Evolutionary conservation across 2,113 vertebrate species (phyloP).

Genomic region (Pollimyrus isidori): DNA sequence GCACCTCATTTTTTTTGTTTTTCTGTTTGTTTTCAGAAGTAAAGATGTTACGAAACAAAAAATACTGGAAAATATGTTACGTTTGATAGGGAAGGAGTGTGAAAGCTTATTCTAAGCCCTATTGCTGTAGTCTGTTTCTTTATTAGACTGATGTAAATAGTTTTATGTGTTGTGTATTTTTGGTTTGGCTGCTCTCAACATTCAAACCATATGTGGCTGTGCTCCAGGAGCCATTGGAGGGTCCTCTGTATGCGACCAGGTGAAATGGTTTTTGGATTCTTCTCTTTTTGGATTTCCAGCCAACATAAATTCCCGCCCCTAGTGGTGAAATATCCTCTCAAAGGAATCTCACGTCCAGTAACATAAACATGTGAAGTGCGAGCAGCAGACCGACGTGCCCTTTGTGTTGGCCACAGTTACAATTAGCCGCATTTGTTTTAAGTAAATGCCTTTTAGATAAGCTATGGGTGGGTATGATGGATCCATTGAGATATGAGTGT

Average conservation of each 20-base stretch:
- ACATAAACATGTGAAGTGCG: background rate
- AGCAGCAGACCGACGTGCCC: background rate
- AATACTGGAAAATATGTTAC: background rate
- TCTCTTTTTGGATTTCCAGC: conserved; percentile 37
- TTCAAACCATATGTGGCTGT: background rate
- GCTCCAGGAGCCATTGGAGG: background rate
- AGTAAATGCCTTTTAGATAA: background rate
- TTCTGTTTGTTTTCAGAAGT: background rate
- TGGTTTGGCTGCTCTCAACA: background rate
- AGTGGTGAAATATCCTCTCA: conserved; percentile 3
- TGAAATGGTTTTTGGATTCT: conserved; percentile 1
- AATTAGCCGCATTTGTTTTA: background rate
- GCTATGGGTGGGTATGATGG: background rate
- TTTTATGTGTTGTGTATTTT: background rate
- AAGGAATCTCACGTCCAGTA: conserved; percentile 19
- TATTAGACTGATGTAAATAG: background rate
- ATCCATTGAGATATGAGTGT: background rate
- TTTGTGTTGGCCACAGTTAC: background rate
- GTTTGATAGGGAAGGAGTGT: background rate
- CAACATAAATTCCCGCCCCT: conserved; percentile 39
- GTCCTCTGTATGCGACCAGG: background rate
- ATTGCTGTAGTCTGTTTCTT: background rate
- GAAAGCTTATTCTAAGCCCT: background rate
- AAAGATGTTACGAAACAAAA: background rate
- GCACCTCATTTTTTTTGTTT: background rate